A percentile compares a stretch with the other conserved stretches of the same genome.
These are phyloP conservation scores for Perithous albicinctus DNA, from an alignment of 2,888 invertebrate species.

Conservation along the genomic window DNA sequence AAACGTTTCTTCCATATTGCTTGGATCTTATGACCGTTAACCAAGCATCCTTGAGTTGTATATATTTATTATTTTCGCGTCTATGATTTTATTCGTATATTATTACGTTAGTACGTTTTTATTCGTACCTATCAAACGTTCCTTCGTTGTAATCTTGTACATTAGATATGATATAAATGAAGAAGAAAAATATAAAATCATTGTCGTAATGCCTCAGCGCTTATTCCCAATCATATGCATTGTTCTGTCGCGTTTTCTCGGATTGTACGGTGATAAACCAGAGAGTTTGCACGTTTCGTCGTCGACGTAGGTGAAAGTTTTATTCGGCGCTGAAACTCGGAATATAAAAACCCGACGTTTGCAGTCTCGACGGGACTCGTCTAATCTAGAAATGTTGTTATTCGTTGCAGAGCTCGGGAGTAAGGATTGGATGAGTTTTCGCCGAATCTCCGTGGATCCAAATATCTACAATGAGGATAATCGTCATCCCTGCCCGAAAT, in stretches of 20 bases:
- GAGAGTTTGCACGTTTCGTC: constrained; percentile 22
- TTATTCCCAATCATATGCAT: not conserved
- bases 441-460: constrained; percentile 49
- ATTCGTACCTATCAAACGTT: not conserved
- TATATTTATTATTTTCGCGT: not conserved
- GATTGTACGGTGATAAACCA: not conserved
- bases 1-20: constrained; percentile 3
- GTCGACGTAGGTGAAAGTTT: constrained; percentile 27
- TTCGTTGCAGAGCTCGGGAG: constrained; percentile 57
- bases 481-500: constrained; percentile 85
- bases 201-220: not conserved
- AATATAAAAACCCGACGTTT: constrained; percentile 26
- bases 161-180: not conserved
- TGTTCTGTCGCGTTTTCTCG: not conserved
- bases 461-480: constrained; percentile 48
- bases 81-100: not conserved
- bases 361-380: constrained; percentile 36
- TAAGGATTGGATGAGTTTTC: constrained; percentile 58
- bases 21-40: not conserved
- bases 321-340: constrained; percentile 4
- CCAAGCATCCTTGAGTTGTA: not conserved
- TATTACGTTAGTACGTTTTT: no score
- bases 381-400: constrained; percentile 58
- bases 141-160: constrained; percentile 8
- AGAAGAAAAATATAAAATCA: not conserved